Evolutionary conservation across 2,113 vertebrate species (phyloP).

Genomic region (Bubo scandiacus): DNA sequence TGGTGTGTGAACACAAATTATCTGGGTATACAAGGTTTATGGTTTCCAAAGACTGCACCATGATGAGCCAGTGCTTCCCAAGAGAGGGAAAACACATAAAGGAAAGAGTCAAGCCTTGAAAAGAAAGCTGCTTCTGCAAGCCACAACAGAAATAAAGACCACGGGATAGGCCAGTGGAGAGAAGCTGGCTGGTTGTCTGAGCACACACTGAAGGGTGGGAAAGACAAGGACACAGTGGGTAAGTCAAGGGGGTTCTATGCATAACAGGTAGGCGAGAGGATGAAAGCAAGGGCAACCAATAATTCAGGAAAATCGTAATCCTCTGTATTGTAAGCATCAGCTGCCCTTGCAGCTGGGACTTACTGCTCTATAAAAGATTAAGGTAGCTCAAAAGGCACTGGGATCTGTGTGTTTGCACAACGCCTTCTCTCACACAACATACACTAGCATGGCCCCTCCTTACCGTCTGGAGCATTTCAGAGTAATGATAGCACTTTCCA

Average conservation of each 20-base stretch:
- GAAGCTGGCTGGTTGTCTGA: neutral
- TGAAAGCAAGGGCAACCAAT: neutral
- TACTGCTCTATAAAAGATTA: neutral
- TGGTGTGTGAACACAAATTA: slow-evolving; percentile 28
- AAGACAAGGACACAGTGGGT: neutral
- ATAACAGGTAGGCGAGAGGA: neutral
- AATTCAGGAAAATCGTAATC: neutral
- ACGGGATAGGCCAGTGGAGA: neutral
- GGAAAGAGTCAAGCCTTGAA: neutral
- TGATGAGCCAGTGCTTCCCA: neutral
- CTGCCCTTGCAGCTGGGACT: neutral
- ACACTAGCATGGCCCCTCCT: neutral
- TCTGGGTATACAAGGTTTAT: slow-evolving; percentile 39
- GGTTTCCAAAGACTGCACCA: slow-evolving; percentile 15
- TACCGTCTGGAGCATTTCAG: neutral
- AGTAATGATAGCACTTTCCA: neutral
- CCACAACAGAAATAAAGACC: neutral
- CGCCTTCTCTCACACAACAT: neutral
- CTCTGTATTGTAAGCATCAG: neutral
- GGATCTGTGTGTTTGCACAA: neutral
- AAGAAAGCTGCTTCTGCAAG: slow-evolving; percentile 28
- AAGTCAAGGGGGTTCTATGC: neutral
- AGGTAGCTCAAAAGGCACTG: neutral
- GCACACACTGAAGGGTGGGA: neutral
- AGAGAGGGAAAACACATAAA: neutral